phyloP scores from a whole-genome alignment of 2,888 invertebrate genomes.

The Sinopyrophorus schimmeli region DNA sequence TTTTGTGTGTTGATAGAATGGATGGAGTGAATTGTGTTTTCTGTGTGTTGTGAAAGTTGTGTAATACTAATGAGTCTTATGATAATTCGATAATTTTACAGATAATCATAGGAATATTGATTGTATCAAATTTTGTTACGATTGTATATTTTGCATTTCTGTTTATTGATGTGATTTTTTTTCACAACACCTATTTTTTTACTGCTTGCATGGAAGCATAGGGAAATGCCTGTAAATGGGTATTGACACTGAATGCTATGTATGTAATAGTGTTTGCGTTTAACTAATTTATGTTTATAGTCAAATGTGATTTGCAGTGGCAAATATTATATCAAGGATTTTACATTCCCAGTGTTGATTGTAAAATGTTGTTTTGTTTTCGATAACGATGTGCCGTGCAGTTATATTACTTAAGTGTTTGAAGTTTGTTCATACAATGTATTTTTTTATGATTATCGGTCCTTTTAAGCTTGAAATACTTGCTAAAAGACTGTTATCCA shows the following conservation, averaged over 20 bases:
- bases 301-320: neutral
- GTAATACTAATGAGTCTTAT: slow-evolving; percentile 8
- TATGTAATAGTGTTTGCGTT: neutral
- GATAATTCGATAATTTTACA: too few species aligned
- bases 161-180: slow-evolving; percentile 9
- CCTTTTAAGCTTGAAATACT: slow-evolving; percentile 17
- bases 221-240: neutral
- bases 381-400: too few species aligned
- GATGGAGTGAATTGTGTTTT: slow-evolving; percentile 12
- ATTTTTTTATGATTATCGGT: too few species aligned
- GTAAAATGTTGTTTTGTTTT: neutral
- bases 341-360: neutral
- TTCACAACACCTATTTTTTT: too few species aligned
- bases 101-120: slow-evolving; percentile 4
- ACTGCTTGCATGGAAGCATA: neutral
- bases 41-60: slow-evolving; percentile 13
- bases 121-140: slow-evolving; percentile 9
- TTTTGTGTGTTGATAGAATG: slow-evolving; percentile 9
- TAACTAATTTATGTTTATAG: neutral
- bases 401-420: too few species aligned
- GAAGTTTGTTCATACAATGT: too few species aligned
- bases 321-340: too few species aligned
- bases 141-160: slow-evolving; percentile 5
- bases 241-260: neutral
- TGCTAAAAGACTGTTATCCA: slow-evolving; percentile 21